Conservation (phyloP, 2,797 vertebrate genomes). For the Tragelaphus oryx region DNA sequence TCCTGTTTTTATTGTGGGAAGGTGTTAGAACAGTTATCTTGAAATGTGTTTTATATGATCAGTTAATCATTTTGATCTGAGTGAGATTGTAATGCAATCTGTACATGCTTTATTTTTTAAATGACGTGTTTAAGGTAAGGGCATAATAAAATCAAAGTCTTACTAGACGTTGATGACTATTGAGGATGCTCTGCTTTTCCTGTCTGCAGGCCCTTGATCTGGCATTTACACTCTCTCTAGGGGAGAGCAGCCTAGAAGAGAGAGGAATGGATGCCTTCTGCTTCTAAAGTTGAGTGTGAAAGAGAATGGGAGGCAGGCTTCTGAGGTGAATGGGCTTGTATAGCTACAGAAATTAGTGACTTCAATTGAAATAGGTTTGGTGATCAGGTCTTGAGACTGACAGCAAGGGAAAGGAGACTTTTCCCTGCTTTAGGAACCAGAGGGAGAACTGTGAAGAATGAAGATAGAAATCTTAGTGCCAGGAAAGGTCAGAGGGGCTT, state of each 20-base stretch:
- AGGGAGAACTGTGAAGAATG: background rate
- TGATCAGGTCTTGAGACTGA: background rate
- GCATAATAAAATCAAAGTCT: conserved; percentile 17
- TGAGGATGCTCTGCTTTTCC: conserved; percentile 15
- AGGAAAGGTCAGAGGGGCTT: background rate
- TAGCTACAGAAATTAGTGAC: conserved; percentile 24
- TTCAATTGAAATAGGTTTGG: background rate
- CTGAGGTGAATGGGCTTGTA: background rate
- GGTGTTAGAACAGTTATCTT: conserved; percentile 22
- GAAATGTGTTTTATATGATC: conserved; percentile 10
- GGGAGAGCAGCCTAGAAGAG: background rate
- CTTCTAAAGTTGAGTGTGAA: background rate
- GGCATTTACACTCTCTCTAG: background rate
- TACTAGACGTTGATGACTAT: background rate
- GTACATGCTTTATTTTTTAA: conserved; percentile 12
- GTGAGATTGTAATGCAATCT: background rate
- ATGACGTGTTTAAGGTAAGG: conserved; percentile 17
- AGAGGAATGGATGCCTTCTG: background rate
- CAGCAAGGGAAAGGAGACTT: background rate
- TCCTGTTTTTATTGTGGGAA: conserved; percentile 33
- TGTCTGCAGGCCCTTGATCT: background rate
- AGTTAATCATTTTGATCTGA: conserved; percentile 28
- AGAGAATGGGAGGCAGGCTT: background rate
- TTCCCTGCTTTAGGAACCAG: background rate
- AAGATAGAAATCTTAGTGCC: background rate